Evolutionary conservation across 2,113 vertebrate species (phyloP), one percentile per base, ranked within the genome.

Genomic region (Ranitomeya variabilis): DNA sequence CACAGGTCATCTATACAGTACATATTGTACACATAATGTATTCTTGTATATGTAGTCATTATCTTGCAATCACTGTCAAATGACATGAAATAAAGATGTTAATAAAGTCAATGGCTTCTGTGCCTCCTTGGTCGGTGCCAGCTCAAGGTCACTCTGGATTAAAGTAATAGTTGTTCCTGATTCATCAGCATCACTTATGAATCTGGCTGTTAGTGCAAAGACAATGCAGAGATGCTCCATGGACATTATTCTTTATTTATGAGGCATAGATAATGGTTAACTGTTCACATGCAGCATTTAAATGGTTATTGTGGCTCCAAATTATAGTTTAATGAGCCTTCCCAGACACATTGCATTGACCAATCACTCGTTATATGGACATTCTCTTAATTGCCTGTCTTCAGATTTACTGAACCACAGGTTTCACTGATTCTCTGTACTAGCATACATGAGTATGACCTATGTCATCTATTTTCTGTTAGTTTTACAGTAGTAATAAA

Each of bases 81-180:
- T 60, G 31, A 18, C 37, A 14, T 62, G 1, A 60, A 62, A 31
- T 6, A 62, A 45, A 55, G n/a, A 3, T 89, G 37, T 12, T 19
- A 16, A 64, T 82, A 76, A 74, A 21, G 45, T 84, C 76, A 84
- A 78, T 59, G 82, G 26, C 18, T 23, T 83, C 57, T 55, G 37
- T 21, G 26, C 51, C 10, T 79, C 7, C 14, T 64, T 84, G 16
- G 15, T 74, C 45, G 51, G 23, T 23, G 57, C 37, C n/a, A 45
- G 18, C 69, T 84, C 73, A 85, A 67, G 82, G 74, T 79, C 69
- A 85, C 85, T 89, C 67, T 52, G 71, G 64, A 89, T 69, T 55
- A 62, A 66, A 82, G 64, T 76, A 82, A 55, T 57, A 74, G n/a
- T 60, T 26, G 79, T 77, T 52, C 23, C 62, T 51, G n/a, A 71